Base-by-base conservation (phyloP, 2,113 vertebrate genomes). In the Melanerpes formicivorus region DNA sequence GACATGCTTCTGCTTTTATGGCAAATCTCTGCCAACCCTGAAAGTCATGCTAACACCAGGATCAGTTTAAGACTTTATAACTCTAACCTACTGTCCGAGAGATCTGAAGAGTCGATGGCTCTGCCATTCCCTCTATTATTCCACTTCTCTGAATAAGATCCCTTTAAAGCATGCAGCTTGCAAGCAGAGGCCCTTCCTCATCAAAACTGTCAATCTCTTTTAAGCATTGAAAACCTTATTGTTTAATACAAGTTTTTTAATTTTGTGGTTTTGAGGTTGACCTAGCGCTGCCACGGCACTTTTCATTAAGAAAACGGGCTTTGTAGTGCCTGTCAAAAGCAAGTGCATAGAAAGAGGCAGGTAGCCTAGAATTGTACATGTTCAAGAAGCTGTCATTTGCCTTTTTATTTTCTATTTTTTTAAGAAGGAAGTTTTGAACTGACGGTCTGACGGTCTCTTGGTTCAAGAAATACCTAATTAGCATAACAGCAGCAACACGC, bases 391-490 rank as follows among this genome's bases (percentile, higher is more conserved):
- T 77, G 70, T 40, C 25, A 81, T 87, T 63, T 69, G 37, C 6
- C 30, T 23, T 23, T 37, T 34, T 21, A 5, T 74, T 75, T 66
- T 55, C 13, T 15, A 6, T 27, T 46, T 77, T 56, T 63, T 91
- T 78, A 82, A 88, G 71, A 92, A 92, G 42, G 11, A 21, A 30
- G n/a, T 69, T 73, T 72, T 80, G 63, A 95, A 94, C 80, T 79
- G 85, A 80, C 71, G 83, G 54, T 77, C 80, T 79, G 85, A 80
- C 69, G 83, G 54, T 77, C 73, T 88, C 77, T 93, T 75, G 82
- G 82, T 93, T 91, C 65, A 89, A 92, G 84, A 84, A 91, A 80
- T 67, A 78, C 16, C 87, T 88, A 67, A 92, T 95, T 94, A 96
- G 64, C 95, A 85, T 52, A 92, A 90, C 91, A 88, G 84, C 77